These are phyloP conservation scores for Clarias batrachus DNA, from an alignment of 2,113 vertebrate species.

Conservation along the genomic window DNA sequence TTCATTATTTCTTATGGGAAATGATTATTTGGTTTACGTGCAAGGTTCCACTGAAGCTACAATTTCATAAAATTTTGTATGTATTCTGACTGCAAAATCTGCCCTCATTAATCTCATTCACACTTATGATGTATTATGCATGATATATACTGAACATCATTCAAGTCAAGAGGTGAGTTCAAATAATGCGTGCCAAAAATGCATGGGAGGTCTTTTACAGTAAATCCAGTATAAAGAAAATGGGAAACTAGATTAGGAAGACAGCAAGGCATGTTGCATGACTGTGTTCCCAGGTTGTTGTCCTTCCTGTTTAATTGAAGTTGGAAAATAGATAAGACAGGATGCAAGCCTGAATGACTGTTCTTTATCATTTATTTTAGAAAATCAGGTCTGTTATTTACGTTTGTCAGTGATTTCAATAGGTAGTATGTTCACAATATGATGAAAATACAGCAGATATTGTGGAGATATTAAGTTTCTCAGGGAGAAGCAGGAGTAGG, in stretches of 20 bases:
- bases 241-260: neutral
- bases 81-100: neutral
- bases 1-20: too few species aligned
- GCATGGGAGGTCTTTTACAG: neutral
- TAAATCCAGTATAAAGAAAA: neutral
- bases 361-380: neutral
- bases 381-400: neutral
- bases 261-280: neutral
- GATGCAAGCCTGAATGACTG: neutral
- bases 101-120: neutral
- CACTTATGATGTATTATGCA: neutral
- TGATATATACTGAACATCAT: neutral
- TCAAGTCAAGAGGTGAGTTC: neutral
- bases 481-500: neutral
- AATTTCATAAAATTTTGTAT: neutral
- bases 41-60: too few species aligned
- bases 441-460: neutral
- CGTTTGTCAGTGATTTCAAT: neutral
- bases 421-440: neutral
- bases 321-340: neutral
- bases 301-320: constrained; percentile 25
- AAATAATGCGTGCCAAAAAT: neutral
- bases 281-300: neutral
- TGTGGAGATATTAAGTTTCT: neutral
- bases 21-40: too few species aligned